These are phyloP conservation scores for Sciurus niger DNA, from an alignment of 2,113 vertebrate species.

Conservation along the genomic window DNA sequence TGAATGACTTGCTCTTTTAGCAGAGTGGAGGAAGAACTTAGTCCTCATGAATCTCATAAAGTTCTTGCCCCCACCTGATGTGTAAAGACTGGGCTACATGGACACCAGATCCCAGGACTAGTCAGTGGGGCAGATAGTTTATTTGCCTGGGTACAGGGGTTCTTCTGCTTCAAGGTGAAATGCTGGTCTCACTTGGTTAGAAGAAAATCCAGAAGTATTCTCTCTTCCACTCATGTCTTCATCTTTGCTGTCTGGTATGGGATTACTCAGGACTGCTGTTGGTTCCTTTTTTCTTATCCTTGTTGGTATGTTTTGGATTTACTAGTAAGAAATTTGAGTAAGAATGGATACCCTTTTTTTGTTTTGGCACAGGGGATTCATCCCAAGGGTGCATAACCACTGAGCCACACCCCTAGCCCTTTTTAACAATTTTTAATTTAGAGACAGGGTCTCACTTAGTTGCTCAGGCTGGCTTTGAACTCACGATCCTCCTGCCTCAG, in stretches of 20 bases:
- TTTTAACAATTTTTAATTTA: no score
- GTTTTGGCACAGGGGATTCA: no score
- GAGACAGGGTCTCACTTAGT: no score
- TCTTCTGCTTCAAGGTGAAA: constrained; percentile 1
- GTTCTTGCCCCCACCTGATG: rapidly evolving
- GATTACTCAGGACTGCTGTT: background rate
- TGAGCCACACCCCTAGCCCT: no score
- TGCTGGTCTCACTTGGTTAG: background rate
- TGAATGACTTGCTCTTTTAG: background rate
- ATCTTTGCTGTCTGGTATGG: background rate
- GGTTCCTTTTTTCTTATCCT: constrained; percentile 31
- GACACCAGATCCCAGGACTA: rapidly evolving
- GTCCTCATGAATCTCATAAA: background rate
- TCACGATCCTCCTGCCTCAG: no score
- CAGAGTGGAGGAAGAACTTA: background rate
- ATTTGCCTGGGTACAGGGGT: no score
- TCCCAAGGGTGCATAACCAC: no score
- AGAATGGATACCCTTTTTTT: background rate
- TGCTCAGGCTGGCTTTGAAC: no score
- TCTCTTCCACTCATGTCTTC: background rate
- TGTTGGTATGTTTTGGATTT: constrained; percentile 25
- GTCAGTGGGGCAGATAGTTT: rapidly evolving
- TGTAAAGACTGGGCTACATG: rapidly evolving
- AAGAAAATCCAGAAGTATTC: background rate
- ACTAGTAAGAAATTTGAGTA: constrained; percentile 20